These are phyloP conservation scores for Chionomys nivalis DNA, from an alignment of 2,113 vertebrate genomes.

Conservation along the genomic window DNA sequence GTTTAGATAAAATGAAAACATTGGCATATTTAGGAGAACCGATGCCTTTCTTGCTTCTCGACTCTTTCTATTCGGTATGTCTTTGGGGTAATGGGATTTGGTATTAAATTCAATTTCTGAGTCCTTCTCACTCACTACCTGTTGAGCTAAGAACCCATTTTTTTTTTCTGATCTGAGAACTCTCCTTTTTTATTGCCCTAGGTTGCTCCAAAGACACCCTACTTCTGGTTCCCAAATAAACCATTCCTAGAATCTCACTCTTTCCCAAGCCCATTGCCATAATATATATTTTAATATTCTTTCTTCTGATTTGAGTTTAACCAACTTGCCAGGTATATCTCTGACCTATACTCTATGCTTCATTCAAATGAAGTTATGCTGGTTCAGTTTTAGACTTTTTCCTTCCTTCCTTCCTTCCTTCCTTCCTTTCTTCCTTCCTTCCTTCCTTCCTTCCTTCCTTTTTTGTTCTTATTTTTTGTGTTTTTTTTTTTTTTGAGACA, in stretches of 20 bases:
- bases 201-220: neutral
- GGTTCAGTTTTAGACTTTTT: neutral
- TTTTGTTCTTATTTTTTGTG: neutral
- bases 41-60: neutral
- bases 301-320: conserved; percentile 49
- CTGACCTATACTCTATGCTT: neutral
- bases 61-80: neutral
- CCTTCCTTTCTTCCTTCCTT: too few relatives aligned
- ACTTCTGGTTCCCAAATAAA: neutral
- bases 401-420: neutral
- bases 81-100: neutral
- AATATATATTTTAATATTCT: conserved; percentile 9
- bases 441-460: too few relatives aligned
- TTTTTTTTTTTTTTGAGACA: neutral
- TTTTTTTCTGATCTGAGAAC: neutral
- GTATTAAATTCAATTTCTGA: neutral
- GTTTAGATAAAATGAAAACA: neutral
- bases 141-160: neutral
- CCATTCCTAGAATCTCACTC: neutral
- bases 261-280: neutral
- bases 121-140: neutral
- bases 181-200: neutral
- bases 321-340: conserved; percentile 18
- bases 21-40: too few relatives aligned
- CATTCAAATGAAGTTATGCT: conserved; percentile 15